Conservation (phyloP, 1,140 invertebrate genomes). For the Tribolium madens region DNA sequence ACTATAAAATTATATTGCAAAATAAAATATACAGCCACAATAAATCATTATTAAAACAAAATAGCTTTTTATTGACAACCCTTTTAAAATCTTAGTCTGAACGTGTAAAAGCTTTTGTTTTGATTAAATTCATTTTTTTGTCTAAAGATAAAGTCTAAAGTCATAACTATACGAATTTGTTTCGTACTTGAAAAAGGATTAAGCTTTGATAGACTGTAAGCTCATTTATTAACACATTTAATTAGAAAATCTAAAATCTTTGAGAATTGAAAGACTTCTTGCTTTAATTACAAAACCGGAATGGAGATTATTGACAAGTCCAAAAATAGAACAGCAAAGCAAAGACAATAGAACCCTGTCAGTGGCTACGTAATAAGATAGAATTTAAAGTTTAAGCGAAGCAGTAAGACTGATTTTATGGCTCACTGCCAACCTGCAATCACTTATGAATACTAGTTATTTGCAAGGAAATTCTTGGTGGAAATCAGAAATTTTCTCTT, state of each 20-base stretch:
- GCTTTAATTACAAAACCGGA: background rate
- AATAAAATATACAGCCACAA: background rate
- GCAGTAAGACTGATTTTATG: background rate
- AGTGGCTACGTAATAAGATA: background rate
- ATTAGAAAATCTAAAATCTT: background rate
- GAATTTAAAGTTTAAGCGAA: background rate
- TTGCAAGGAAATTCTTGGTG: background rate
- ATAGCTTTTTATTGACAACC: too few species aligned
- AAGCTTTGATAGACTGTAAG: background rate
- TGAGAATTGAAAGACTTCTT: background rate
- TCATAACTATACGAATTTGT: too few species aligned
- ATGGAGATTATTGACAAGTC: background rate
- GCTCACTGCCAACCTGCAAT: background rate
- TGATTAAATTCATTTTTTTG: too few species aligned
- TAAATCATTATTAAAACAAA: background rate
- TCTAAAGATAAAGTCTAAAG: too few species aligned
- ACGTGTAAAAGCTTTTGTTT: too few species aligned
- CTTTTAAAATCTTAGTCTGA: too few species aligned
- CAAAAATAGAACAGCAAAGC: background rate
- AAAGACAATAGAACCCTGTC: background rate
- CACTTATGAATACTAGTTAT: background rate
- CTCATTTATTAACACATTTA: background rate
- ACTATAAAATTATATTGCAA: background rate
- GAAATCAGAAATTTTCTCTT: background rate
- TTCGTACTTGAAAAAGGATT: background rate